Evolutionary conservation across 2,113 vertebrate genomes (phyloP).

Genomic region (Phalacrocorax carbo): DNA sequence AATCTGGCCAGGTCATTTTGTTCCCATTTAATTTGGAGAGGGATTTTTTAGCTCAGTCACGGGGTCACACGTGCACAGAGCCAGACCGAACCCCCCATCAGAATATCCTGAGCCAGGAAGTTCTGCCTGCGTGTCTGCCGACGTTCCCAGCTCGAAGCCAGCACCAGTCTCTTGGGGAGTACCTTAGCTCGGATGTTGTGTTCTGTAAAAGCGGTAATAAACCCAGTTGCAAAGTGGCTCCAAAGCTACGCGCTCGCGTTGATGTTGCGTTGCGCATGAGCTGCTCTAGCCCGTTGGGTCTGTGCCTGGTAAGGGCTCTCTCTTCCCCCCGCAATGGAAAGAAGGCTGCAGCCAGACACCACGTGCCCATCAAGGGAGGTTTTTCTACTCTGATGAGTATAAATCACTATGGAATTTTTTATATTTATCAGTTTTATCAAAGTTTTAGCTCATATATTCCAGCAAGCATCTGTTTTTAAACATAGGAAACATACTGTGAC

Average conservation of each 20-base stretch:
- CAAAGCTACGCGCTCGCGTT: neutral
- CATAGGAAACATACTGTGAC: neutral
- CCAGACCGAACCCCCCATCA: too few relatives aligned
- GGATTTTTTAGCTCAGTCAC: neutral
- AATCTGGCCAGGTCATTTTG: neutral
- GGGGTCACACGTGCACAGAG: neutral
- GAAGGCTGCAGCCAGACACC: neutral
- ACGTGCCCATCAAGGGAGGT: rapidly evolving
- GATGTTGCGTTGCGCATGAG: rapidly evolving
- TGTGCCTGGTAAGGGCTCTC: neutral
- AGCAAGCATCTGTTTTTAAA: neutral
- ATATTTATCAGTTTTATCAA: neutral
- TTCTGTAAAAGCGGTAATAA: neutral
- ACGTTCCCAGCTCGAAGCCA: neutral
- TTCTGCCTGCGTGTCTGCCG: neutral
- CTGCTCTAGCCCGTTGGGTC: neutral
- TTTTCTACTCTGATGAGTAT: rapidly evolving
- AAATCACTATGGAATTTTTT: neutral
- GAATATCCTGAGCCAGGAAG: neutral
- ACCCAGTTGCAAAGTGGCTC: neutral
- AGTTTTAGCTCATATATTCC: neutral
- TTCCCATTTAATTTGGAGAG: neutral
- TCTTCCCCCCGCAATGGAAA: neutral
- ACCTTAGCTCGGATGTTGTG: neutral
- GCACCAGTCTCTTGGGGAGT: neutral